Base-by-base conservation (phyloP, 2,797 vertebrate genomes). In the Mormyrus proboscirostris region DNA sequence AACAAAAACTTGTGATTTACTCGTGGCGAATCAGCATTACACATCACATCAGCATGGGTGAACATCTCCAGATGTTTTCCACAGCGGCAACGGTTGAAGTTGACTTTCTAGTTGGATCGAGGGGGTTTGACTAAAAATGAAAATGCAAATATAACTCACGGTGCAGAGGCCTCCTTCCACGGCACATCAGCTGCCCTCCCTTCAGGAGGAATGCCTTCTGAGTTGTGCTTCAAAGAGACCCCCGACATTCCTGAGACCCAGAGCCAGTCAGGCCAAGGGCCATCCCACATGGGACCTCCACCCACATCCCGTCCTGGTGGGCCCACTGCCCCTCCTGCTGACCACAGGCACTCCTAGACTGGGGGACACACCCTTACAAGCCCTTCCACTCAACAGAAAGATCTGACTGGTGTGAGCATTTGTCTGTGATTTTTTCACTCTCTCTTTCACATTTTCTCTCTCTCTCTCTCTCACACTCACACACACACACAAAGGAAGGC, bases 261-360 rank as follows among this genome's bases (percentile, higher is more conserved):
- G 84, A 86, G 33, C 53, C 86, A n/a, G 38, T 55, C 55, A 3
- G 55, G 86, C 86, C 51, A 55, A 59, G 86, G 33, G 86, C 12
- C 51, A 9, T 87, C 55, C 86, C 86, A 59, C 86, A 53, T 55
- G 29, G 33, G 86, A 57, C 55, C 55, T 25, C 86, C 86, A 62
- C 53, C 86, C 86, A 86, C 12, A 86, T 53, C 82, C 84, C 50
- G 12, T 51, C 84, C 84, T 86, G 84, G 83, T 25, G 19, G 53
- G 29, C 53, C 86, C 55, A 25, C 47, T 25, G 86, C 51, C 55
- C 50, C 51, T n/a, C 86, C 86, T 57, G 55, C 33, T 19, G 51
- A 87, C 86, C 86, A 87, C 55, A 57, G 19, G n/a, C 53, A 87
- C 53, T 87, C 33, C 86, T 14, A n/a, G 16, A 62, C 51, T 59